These are phyloP conservation scores for Teinopalpus imperialis DNA, from an alignment of 2,888 invertebrate genomes.

Conservation along the genomic window DNA sequence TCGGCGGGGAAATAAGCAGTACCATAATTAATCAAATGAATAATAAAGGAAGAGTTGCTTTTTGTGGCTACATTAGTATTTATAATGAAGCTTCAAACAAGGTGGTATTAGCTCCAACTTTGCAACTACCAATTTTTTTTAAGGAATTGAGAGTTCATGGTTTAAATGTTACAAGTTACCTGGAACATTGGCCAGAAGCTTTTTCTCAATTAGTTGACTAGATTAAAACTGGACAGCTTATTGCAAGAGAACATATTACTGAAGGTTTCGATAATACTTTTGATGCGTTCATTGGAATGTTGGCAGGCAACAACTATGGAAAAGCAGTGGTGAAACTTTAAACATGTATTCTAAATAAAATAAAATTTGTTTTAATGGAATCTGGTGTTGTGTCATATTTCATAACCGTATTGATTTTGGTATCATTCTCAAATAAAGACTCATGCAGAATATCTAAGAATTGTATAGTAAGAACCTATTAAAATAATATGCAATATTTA, in stretches of 20 bases:
- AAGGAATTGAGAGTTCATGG: conserved; percentile 83
- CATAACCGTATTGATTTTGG: no score
- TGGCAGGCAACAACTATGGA: no score
- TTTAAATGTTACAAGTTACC: conserved; percentile 69
- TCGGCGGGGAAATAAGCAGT: conserved; percentile 85
- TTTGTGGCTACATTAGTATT: conserved; percentile 84
- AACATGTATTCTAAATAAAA: no score
- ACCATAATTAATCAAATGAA: conserved; percentile 83
- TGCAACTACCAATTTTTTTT: conserved; percentile 74
- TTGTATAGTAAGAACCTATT: no score
- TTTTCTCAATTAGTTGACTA: conserved; percentile 76
- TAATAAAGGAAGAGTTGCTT: conserved; percentile 79
- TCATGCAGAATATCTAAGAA: no score
- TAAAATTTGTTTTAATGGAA: no score
- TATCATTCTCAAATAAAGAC: no score
- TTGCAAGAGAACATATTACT: neutral
- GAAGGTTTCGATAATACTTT: no score
- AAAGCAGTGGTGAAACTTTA: neutral
- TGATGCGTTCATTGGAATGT: no score
- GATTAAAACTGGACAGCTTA: conserved; percentile 83
- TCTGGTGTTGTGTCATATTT: no score
- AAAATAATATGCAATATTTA: no score
- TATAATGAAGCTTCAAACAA: conserved; percentile 71
- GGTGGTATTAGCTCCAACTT: conserved; percentile 36
- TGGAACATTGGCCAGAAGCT: conserved; percentile 74